Base-by-base conservation (phyloP, 1,140 invertebrate genomes). In the Diorhabda carinulata region DNA sequence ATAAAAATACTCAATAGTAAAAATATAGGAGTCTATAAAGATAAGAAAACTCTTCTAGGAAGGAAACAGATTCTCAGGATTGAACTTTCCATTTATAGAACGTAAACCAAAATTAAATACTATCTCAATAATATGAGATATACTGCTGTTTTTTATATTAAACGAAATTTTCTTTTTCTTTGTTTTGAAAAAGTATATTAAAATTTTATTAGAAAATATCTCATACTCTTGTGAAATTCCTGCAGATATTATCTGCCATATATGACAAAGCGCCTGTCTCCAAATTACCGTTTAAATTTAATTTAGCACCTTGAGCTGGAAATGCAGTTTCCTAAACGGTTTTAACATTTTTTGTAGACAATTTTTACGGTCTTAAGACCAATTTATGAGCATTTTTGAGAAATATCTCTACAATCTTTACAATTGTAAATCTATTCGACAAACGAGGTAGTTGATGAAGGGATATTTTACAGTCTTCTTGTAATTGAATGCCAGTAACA, bases 281-380 rank as follows among this genome's bases (percentile, higher is more conserved):
- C 47, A 52, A 52, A 52, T 8, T 52, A 52, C 47, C 47, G 6
- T 52, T 52, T 52, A 52, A 52, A 52, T 52, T 52, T 8, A 52
- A 52, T 52, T 52, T 52, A 52, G 47, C 47, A 52, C 47, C 47
- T 52, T 52, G n/a, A 52, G 47, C 47, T 52, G 47, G 47, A 52
- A 52, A 52, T 52, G 47, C 47, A 52, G 3, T 52, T 52, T 52
- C 3, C 47, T 3, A n/a, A 52, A n/a, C 47, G 47, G n/a, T 52
- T 52, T 52, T 52, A 8, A 52, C 3, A 25, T 25, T 25, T 25
- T 52, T n/a, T 52, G 47, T 2, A 6, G 47, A n/a, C 47, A 52
- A 52, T 52, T 52, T 52, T 52, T 52, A 52, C 47, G 47, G 2
- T 4, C 3, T n/a, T 52, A 52, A 52, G 47, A 52, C 47, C 2